Conservation (phyloP, 2,113 vertebrate genomes). For the Sakesphorus luctuosus region DNA sequence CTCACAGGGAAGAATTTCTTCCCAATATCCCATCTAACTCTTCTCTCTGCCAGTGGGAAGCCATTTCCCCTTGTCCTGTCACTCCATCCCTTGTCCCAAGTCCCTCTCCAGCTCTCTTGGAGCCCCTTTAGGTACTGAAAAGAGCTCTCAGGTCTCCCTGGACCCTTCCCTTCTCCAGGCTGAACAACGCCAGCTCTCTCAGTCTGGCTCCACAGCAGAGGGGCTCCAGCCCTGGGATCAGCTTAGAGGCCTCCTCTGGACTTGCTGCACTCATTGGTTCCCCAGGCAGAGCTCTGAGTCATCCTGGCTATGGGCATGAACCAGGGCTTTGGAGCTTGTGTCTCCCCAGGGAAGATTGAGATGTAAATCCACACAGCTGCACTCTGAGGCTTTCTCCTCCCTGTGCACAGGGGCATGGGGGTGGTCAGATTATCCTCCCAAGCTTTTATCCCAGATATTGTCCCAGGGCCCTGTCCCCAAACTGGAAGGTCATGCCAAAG, state of each 20-base stretch:
- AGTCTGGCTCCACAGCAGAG: not conserved
- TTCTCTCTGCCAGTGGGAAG: not conserved
- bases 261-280: not conserved
- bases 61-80: not conserved
- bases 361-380: rapidly evolving
- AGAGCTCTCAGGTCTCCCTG: not conserved
- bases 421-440: not conserved
- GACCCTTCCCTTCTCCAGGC: not conserved
- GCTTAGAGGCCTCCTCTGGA: not conserved
- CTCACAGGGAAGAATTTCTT: not conserved
- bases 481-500: not conserved
- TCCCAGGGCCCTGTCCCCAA: not conserved
- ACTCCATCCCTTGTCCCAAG: rapidly evolving
- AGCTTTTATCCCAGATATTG: not conserved
- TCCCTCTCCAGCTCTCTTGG: not conserved
- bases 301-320: not conserved
- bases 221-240: not conserved
- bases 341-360: not conserved
- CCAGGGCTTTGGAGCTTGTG: not conserved
- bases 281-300: not conserved
- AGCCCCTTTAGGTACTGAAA: not conserved
- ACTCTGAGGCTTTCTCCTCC: not conserved
- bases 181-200: not conserved
- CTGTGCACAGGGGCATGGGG: not conserved
- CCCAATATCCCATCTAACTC: not conserved